These are phyloP conservation scores for Drosophila trichaetosa DNA, from an alignment of 2,888 invertebrate genomes.

Conservation along the genomic window DNA sequence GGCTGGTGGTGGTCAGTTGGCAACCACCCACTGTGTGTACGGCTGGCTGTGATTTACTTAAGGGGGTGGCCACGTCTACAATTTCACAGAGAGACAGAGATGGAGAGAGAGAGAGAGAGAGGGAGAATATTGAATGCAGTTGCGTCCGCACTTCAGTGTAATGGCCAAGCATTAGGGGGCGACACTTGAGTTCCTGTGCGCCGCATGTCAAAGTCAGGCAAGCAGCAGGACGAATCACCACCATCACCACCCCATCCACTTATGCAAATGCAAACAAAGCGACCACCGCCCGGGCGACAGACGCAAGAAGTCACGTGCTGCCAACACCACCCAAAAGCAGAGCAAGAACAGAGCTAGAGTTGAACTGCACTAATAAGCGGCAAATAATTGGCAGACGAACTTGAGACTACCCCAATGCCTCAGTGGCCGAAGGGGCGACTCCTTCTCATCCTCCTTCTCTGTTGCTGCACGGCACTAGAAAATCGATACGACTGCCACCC, in stretches of 20 bases:
- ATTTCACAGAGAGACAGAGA: conserved; percentile 28
- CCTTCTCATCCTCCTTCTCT: conserved; percentile 1
- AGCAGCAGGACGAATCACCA: conserved; percentile 7
- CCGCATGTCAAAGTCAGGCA: conserved; percentile 68
- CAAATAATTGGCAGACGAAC: conserved; percentile 79
- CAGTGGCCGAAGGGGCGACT: conserved; percentile 30
- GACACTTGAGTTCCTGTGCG: conserved; percentile 65
- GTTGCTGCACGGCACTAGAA: conserved; percentile 59
- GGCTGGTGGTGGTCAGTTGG: conserved; percentile 54
- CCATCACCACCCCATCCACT: conserved; percentile 28
- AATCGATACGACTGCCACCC: conserved; percentile 69
- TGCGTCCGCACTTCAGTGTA: conserved; percentile 58
- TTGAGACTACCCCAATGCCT: conserved; percentile 78
- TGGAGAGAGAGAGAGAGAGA: neutral
- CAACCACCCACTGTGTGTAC: conserved; percentile 25
- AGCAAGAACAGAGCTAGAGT: conserved; percentile 14
- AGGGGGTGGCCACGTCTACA: conserved; percentile 56
- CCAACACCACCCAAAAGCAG: conserved; percentile 49
- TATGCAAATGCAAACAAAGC: conserved; percentile 74
- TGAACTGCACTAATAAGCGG: conserved; percentile 69
- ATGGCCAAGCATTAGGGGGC: conserved; percentile 71
- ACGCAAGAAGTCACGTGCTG: conserved; percentile 77
- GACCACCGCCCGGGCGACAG: conserved; percentile 37
- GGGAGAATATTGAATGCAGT: conserved; percentile 30
- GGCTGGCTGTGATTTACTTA: conserved; percentile 61